Base-by-base conservation (phyloP, 2,113 vertebrate species). In the Lophotis ruficrista region DNA sequence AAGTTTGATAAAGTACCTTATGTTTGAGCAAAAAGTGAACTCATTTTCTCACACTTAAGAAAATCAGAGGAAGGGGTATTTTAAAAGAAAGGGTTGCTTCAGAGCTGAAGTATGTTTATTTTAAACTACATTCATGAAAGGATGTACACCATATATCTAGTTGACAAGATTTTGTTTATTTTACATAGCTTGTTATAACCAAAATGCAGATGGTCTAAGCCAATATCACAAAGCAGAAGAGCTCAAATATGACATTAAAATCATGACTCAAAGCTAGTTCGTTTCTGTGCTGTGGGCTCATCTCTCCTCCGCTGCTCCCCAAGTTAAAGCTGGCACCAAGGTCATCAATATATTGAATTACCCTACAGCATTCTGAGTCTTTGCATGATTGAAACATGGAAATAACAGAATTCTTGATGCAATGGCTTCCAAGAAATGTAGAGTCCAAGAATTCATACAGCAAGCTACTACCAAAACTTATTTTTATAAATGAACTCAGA, bases 1-100 rank as follows among this genome's bases (percentile, higher is more conserved):
- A 89, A 95, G 75, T 97, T 97, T 97, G 97, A 98, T 97, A 96
- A 97, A 97, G 96, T 61, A 94, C 89, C n/a, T 2, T 89, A 85
- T 91, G 79, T 84, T 93, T 87, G 69, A 68, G 45, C 50, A 94
- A 94, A 96, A 97, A 73, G 64, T 38, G 60, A 94, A 56, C 35
- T 96, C 51, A 23, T 95, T 95, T 91, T 78, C 79, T 60, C 69
- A 82, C 64, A 60, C 61, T 84, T 77, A 53, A 81, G 81, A 90
- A 91, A 94, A 93, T 83, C 62, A 73, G 81, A 95, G 68, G 57
- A 82, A 57, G 72, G 60, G 69, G 21, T 47, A 20, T 72, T 65
- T 83, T 75, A 82, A 93, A 94, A 86, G 25, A 54, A 83, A 71
- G 72, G 3, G 7, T 62, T 91, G 51, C 16, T 38, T 66, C 73